Conservation (phyloP, 2,797 vertebrate species). For the Syngnathus acus region DNA sequence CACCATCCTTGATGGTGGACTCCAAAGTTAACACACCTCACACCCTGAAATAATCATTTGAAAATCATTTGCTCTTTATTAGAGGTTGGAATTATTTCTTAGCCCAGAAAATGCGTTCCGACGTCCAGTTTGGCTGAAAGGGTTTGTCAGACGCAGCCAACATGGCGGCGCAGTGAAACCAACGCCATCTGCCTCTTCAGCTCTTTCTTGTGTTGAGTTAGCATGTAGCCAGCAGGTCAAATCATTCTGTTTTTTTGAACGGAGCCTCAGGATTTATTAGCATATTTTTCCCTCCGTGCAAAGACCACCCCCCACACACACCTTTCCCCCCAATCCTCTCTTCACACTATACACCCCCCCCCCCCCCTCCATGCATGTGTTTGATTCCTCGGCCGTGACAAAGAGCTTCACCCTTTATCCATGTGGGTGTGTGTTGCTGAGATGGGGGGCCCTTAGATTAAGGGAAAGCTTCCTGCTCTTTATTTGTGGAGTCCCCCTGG, state of each 20-base stretch:
- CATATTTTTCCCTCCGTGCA: conserved; percentile 57
- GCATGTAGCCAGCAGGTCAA: conserved; percentile 41
- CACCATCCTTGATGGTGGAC: too few species aligned
- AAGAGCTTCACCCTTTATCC: conserved; percentile 73
- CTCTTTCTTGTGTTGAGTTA: conserved; percentile 48
- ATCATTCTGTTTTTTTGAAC: conserved; percentile 47
- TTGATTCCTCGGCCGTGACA: conserved; percentile 76
- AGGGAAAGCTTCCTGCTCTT: conserved; percentile 78
- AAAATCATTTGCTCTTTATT: background rate
- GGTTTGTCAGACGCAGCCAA: conserved; percentile 14
- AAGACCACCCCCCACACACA: conserved; percentile 43
- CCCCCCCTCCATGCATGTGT: conserved; percentile 48
- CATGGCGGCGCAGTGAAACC: conserved; percentile 31
- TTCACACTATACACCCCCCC: background rate
- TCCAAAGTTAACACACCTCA: too few species aligned
- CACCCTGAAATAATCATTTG: too few species aligned
- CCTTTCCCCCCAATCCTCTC: conserved; percentile 16
- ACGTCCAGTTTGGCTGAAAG: background rate
- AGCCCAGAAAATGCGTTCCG: background rate
- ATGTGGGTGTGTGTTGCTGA: conserved; percentile 47
- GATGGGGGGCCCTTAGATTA: conserved; percentile 72
- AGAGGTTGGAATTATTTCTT: background rate
- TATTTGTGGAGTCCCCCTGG: conserved; percentile 63
- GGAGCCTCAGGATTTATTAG: conserved; percentile 56
- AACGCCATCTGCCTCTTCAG: conserved; percentile 53